These are phyloP conservation scores for Epinephelus coioides DNA, from an alignment of 2,797 vertebrate species.

Conservation along the genomic window DNA sequence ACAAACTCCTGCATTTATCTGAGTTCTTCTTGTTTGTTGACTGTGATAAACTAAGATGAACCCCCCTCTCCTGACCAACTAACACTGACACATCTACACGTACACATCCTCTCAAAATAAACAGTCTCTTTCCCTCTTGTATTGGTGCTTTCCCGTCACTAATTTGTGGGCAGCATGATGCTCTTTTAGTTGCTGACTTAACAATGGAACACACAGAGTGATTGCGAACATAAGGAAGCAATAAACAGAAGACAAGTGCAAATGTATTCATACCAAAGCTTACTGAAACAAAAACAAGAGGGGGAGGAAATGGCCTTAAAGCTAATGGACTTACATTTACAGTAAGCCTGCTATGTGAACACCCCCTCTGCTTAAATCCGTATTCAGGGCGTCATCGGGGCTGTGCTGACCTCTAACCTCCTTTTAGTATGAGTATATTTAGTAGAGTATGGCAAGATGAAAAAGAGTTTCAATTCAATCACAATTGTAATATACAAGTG, in stretches of 20 bases:
- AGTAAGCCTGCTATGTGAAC: background rate
- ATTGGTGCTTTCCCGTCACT: constrained; percentile 7
- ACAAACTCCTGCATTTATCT: background rate
- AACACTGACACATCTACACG: background rate
- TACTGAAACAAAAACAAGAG: background rate
- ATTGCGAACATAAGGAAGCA: constrained; percentile 23
- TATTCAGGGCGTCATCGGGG: too few relatives aligned
- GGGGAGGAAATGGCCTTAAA: background rate
- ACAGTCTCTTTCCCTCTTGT: background rate
- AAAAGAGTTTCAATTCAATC: too few relatives aligned
- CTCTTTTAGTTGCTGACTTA: constrained; percentile 3
- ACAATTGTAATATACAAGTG: too few relatives aligned
- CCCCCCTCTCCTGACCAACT: background rate
- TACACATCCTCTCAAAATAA: background rate
- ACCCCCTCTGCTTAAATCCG: background rate
- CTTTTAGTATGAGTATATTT: too few relatives aligned
- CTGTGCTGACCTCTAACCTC: too few relatives aligned
- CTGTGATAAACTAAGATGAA: too few relatives aligned
- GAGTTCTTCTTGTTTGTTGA: background rate
- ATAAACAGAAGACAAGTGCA: background rate
- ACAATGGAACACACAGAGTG: constrained; percentile 15
- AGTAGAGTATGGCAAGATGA: too few relatives aligned
- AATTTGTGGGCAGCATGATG: constrained; percentile 10
- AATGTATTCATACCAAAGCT: background rate
- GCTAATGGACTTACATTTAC: background rate